A percentile compares a stretch with the other conserved stretches of the same genome.
phyloP scores from a whole-genome alignment of 92 coral and sea anemone genomes.

The Zoanthus sociatus region DNA sequence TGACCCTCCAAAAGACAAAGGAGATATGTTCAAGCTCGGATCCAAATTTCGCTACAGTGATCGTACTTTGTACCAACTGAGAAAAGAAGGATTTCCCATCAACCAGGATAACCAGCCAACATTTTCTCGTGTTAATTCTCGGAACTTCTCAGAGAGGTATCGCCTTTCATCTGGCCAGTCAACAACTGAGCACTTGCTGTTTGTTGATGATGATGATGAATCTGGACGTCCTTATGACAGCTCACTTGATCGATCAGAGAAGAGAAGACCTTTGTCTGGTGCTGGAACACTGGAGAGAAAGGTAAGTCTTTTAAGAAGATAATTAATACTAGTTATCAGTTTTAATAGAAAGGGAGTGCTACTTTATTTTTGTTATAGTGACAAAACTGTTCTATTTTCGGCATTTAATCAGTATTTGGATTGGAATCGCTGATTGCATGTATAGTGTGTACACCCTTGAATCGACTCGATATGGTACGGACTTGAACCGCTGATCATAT shows the following conservation, averaged over 20 bases:
- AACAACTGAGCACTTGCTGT: constrained; percentile 81
- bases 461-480: too few relatives aligned
- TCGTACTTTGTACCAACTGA: constrained; percentile 89
- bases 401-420: too few relatives aligned
- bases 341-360: too few relatives aligned
- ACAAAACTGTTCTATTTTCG: too few relatives aligned
- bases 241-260: constrained; percentile 46
- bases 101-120: constrained; percentile 74
- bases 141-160: constrained; percentile 92
- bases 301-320: background rate
- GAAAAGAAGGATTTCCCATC: constrained; percentile 93
- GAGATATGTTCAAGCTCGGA: constrained; percentile 84
- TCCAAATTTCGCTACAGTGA: constrained; percentile 99
- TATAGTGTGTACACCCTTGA: too few relatives aligned
- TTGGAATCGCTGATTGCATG: too few relatives aligned
- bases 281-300: constrained; percentile 42
- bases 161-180: constrained; percentile 66
- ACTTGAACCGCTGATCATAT: too few relatives aligned
- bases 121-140: constrained; percentile 82
- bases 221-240: constrained; percentile 64
- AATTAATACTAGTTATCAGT: background rate
- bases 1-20: constrained; percentile 89
- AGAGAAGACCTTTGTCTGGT: constrained; percentile 60
- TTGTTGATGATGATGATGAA: constrained; percentile 70
- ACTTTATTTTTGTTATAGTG: too few relatives aligned